Conservation (phyloP, 2,888 invertebrate species). For the Hydrotaea diabolus region DNA sequence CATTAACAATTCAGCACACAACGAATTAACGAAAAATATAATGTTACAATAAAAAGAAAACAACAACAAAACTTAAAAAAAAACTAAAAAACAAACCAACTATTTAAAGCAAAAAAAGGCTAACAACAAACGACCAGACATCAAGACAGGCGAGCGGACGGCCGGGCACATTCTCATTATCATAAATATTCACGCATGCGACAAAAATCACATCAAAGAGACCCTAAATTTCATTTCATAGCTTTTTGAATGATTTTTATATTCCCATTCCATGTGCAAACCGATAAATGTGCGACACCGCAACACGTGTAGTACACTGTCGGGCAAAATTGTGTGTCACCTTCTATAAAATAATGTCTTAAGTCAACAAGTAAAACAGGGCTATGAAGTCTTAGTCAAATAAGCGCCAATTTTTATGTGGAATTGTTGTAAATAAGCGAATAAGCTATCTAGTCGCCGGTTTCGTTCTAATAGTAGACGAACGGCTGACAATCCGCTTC, state of each 20-base stretch:
- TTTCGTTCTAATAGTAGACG: too few species aligned
- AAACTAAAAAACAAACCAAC: background rate
- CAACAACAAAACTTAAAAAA: background rate
- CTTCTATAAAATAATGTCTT: too few species aligned
- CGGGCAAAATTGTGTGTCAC: background rate
- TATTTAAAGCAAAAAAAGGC: constrained; percentile 15
- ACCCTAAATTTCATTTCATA: constrained; percentile 59
- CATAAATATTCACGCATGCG: constrained; percentile 65
- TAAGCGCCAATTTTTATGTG: too few species aligned
- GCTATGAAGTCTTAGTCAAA: too few species aligned
- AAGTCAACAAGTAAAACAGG: too few species aligned
- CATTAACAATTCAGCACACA: constrained; percentile 66
- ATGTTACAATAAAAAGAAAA: constrained; percentile 44
- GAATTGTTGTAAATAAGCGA: too few species aligned
- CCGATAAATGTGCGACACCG: constrained; percentile 36
- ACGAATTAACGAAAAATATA: constrained; percentile 59
- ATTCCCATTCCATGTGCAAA: constrained; percentile 51
- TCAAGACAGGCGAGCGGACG: background rate
- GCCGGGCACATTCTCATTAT: constrained; percentile 49
- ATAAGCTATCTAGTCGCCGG: too few species aligned
- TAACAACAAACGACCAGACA: background rate
- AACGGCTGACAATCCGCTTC: too few species aligned
- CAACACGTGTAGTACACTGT: constrained; percentile 30
- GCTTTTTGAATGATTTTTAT: constrained; percentile 35
- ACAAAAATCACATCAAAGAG: constrained; percentile 63